A percentile compares a stretch with the other conserved stretches of the same genome.
Conservation (phyloP, 2,113 vertebrate genomes). For the Periophthalmus modestus region DNA sequence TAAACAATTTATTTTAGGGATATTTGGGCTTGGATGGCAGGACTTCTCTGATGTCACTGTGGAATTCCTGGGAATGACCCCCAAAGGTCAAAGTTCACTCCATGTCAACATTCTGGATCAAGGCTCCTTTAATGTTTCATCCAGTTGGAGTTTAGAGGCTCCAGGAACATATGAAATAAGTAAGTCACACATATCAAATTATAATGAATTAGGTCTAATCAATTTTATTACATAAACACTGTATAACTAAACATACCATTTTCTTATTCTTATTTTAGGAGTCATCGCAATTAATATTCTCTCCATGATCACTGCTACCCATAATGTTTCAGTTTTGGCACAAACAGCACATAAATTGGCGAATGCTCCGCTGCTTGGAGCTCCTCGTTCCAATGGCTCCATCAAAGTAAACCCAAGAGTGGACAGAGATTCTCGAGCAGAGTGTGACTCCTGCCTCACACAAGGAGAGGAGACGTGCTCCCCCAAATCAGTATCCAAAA, state of each 20-base stretch:
- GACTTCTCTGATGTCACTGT: constrained; percentile 38
- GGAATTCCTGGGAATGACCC: constrained; percentile 44
- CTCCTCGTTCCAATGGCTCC: not conserved
- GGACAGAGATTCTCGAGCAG: not conserved
- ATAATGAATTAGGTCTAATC: not conserved
- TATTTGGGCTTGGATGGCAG: constrained; percentile 8
- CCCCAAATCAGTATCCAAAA: not conserved
- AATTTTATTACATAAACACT: not conserved
- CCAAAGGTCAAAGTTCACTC: constrained; percentile 51
- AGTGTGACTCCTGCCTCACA: constrained; percentile 15
- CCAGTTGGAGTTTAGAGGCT: constrained; percentile 25
- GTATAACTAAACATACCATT: not conserved
- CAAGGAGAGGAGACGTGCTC: not conserved
- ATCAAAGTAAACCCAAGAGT: not conserved
- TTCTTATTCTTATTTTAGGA: constrained; percentile 30
- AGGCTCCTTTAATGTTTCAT: constrained; percentile 38
- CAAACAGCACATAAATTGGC: not conserved
- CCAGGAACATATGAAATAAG: constrained; percentile 37
- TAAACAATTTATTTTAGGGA: constrained; percentile 17
- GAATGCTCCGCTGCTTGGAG: constrained; percentile 21
- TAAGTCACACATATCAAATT: constrained; percentile 19
- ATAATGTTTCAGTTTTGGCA: constrained; percentile 20
- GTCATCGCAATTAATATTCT: constrained; percentile 27
- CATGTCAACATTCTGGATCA: constrained; percentile 42
- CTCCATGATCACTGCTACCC: constrained; percentile 29